Percentiles rank a stretch among this genome's conserved stretches.
These are phyloP conservation scores for Agrotis exclamationis DNA, from an alignment of 2,888 invertebrate species.

Conservation along the genomic window DNA sequence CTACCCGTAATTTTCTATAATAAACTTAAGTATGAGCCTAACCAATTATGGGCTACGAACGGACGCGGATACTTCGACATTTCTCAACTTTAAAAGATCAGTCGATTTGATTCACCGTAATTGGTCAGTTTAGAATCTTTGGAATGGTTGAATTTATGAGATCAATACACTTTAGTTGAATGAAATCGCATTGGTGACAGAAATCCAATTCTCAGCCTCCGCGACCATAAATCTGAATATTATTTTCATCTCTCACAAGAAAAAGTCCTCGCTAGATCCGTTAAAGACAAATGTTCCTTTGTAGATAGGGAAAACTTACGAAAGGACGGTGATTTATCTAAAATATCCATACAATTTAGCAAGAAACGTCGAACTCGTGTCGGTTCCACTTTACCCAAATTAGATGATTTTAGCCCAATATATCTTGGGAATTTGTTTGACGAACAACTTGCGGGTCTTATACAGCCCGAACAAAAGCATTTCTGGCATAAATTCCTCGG, in stretches of 20 bases:
- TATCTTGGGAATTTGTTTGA: conserved; percentile 88
- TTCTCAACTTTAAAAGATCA: conserved; percentile 58
- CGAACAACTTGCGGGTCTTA: conserved; percentile 83
- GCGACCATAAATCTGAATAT: conserved; percentile 73
- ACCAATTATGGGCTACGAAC: conserved; percentile 70
- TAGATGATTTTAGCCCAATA: conserved; percentile 88
- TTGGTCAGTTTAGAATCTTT: conserved; percentile 17
- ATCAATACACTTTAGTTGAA: conserved; percentile 45
- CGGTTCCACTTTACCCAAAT: conserved; percentile 88
- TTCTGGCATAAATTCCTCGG: conserved; percentile 82
- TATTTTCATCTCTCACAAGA: conserved; percentile 70
- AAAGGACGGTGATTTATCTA: conserved; percentile 88
- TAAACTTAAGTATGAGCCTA: conserved; percentile 74
- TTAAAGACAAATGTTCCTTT: conserved; percentile 87
- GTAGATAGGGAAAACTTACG: conserved; percentile 85
- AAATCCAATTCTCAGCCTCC: conserved; percentile 50
- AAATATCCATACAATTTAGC: conserved; percentile 89
- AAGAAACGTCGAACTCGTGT: conserved; percentile 86
- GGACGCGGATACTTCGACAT: conserved; percentile 58
- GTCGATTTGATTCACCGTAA: conserved; percentile 9
- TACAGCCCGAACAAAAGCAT: conserved; percentile 83
- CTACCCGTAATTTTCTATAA: conserved; percentile 80
- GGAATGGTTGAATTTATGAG: conserved; percentile 23
- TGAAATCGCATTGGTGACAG: conserved; percentile 46
- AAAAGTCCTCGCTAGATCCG: conserved; percentile 83